Percentiles rank a stretch among this genome's conserved stretches.
Evolutionary conservation across 2,113 vertebrate genomes (phyloP).

Genomic region (Panurus biarmicus): DNA sequence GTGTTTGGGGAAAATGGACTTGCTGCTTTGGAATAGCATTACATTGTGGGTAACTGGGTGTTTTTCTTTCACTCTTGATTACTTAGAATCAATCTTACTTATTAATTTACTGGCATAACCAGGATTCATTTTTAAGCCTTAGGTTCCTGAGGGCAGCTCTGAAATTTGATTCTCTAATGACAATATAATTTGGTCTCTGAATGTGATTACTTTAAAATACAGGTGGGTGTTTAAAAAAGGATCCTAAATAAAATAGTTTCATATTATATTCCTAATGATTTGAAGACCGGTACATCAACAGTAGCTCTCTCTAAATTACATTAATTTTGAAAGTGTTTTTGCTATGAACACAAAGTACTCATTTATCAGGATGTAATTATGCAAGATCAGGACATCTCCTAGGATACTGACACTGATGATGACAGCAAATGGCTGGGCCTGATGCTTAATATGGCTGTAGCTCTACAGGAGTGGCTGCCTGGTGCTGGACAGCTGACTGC

Average conservation of each 20-base stretch:
- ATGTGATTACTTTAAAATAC: not conserved
- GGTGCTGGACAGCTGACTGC: not conserved
- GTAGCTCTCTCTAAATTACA: not conserved
- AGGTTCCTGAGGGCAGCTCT: not conserved
- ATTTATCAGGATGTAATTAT: conserved; percentile 37
- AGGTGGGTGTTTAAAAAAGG: not conserved
- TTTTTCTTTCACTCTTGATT: not conserved
- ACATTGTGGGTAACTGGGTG: not conserved
- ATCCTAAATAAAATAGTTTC: not conserved
- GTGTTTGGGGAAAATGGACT: not conserved
- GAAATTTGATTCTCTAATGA: not conserved
- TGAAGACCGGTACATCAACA: not conserved
- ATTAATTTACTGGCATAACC: not conserved
- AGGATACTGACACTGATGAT: conserved; percentile 50
- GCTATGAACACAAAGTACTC: conserved; percentile 31
- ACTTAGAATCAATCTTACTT: not conserved
- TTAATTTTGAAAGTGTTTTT: conserved; percentile 36
- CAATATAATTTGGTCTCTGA: not conserved
- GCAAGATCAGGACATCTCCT: conserved; percentile 52
- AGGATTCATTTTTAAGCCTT: not conserved
- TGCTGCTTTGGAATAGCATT: not conserved
- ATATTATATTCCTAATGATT: not conserved
- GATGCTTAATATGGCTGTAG: not conserved
- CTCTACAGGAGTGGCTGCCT: not conserved
- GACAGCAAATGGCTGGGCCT: conserved; percentile 9